Conservation (phyloP, 2,113 vertebrate genomes). For the Genyomyrus donnyi region DNA sequence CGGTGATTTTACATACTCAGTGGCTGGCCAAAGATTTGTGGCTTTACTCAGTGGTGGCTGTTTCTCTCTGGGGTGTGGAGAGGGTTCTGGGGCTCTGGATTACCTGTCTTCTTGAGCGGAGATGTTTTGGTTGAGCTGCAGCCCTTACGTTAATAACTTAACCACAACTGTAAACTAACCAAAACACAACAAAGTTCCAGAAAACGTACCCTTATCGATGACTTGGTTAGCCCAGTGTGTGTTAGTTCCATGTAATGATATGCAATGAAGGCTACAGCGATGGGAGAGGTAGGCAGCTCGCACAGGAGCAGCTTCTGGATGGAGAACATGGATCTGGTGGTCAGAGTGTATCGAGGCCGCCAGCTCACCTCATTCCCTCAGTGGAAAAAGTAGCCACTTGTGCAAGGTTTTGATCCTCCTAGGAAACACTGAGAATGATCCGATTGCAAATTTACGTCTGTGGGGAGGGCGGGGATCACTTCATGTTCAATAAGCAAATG, state of each 20-base stretch:
- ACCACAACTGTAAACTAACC: not conserved
- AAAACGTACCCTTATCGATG: not conserved
- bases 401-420: constrained; percentile 17
- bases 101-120: not conserved
- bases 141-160: not conserved
- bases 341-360: not conserved
- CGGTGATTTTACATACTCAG: not conserved
- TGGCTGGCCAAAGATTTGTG: not conserved
- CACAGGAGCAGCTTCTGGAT: not conserved
- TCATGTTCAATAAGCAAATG: constrained; percentile 52
- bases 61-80: not conserved
- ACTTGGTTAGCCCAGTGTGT: not conserved
- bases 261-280: not conserved
- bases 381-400: not conserved
- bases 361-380: not conserved
- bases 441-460: constrained; percentile 52
- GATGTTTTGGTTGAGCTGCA: not conserved
- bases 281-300: not conserved
- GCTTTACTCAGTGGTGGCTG: not conserved
- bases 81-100: not conserved
- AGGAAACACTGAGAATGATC: constrained; percentile 25
- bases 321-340: not conserved
- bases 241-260: not conserved
- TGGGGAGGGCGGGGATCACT: constrained; percentile 23
- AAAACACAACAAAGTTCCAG: not conserved